These are phyloP conservation scores for Diarsia rubi DNA, from an alignment of 2,888 invertebrate species.

Conservation along the genomic window DNA sequence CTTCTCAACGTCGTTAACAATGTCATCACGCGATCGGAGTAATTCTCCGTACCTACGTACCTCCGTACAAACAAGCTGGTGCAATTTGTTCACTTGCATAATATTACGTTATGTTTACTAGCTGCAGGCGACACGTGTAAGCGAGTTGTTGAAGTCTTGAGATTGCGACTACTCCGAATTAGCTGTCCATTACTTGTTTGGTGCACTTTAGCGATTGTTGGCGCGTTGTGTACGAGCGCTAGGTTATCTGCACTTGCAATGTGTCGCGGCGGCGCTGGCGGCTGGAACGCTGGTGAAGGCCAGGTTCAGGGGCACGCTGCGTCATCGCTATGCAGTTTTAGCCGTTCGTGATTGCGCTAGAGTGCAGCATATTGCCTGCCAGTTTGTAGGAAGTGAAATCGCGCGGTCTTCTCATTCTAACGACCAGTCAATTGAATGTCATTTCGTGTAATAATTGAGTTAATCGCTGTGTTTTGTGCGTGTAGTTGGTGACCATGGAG, in stretches of 20 bases:
- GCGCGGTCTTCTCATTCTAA: constrained; percentile 59
- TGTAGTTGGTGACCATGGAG: constrained; percentile 16
- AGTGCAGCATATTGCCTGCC: constrained; percentile 61
- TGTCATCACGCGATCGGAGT: constrained; percentile 39
- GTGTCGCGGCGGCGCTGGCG: background rate
- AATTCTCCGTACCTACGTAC: constrained; percentile 27
- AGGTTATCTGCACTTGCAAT: constrained; percentile 28
- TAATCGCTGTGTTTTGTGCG: constrained; percentile 35
- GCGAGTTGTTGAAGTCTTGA: constrained; percentile 45
- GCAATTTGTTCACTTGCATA: constrained; percentile 77
- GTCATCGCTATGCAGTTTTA: constrained; percentile 75
- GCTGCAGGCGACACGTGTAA: constrained; percentile 79
- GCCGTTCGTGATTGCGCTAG: constrained; percentile 62
- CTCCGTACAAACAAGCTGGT: constrained; percentile 32
- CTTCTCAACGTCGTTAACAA: constrained; percentile 7
- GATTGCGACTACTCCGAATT: constrained; percentile 29
- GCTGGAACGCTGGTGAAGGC: constrained; percentile 51
- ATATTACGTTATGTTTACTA: constrained; percentile 78
- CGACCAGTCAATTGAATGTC: constrained; percentile 26
- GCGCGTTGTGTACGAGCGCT: constrained; percentile 36
- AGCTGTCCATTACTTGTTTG: constrained; percentile 63
- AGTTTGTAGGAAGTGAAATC: constrained; percentile 63
- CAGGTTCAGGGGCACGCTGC: constrained; percentile 76
- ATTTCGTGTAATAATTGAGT: constrained; percentile 22
- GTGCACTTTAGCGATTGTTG: constrained; percentile 12